phyloP scores from a whole-genome alignment of 2,113 vertebrate species.

The Rhinolophus ferrumequinum region DNA sequence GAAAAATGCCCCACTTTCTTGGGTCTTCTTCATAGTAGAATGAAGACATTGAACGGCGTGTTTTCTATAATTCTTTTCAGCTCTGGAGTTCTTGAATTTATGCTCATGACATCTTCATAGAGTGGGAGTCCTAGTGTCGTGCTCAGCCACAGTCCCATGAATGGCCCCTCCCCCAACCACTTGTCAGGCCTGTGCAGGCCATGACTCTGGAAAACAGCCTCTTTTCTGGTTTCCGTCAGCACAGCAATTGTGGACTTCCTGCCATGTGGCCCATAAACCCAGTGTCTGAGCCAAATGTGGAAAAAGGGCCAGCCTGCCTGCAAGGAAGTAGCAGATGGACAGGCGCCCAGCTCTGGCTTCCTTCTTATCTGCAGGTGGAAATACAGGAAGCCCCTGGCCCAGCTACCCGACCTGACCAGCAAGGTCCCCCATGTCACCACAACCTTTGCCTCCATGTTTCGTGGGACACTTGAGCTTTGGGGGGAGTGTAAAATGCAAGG shows the following conservation, averaged over 20 bases:
- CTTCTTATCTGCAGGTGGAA: neutral
- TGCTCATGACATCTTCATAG: neutral
- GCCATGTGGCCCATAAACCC: slow-evolving; percentile 23
- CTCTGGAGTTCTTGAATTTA: neutral
- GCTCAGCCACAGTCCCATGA: neutral
- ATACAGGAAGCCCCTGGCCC: neutral
- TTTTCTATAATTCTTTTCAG: neutral
- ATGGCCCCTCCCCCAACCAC: no score
- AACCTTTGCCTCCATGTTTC: neutral
- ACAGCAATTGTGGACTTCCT: neutral
- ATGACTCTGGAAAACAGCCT: neutral
- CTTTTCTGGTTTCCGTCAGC: slow-evolving; percentile 18
- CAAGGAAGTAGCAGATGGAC: neutral
- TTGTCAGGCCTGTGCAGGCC: neutral
- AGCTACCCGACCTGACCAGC: fast-evolving
- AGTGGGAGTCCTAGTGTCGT: neutral
- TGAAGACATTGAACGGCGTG: neutral
- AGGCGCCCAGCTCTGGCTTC: neutral
- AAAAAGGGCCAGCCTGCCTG: neutral
- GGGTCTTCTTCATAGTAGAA: neutral
- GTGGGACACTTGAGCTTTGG: neutral
- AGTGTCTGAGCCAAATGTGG: neutral
- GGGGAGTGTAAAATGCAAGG: neutral
- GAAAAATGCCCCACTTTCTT: neutral
- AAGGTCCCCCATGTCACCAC: fast-evolving